Base-by-base conservation (phyloP, 2,797 vertebrate genomes). In the Lepidocolaptes lacrymiger region DNA sequence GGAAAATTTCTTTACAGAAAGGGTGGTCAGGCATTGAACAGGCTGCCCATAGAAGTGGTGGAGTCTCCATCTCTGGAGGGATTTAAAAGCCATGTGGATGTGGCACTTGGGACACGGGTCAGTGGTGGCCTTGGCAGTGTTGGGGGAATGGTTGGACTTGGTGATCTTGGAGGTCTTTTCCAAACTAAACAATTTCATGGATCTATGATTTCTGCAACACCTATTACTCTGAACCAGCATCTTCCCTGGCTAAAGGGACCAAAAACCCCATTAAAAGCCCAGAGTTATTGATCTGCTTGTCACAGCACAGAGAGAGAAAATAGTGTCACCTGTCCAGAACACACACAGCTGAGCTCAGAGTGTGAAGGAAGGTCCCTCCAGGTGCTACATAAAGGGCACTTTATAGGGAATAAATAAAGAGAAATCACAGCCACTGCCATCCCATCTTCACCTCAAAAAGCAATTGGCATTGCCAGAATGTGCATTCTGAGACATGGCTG, bases 281-380 rank as follows among this genome's bases (percentile, higher is more conserved):
- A 69, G 59, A 51, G 75, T 24, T 73, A 91, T 23, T 71, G 82
- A 93, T 88, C 82, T 89, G 61, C 68, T 85, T 19, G n/a, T 72
- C 37, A n/a, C 62, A 58, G 39, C 26, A 17, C 0, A 5, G 32
- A 36, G 67, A 84, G 39, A 44, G 21, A 27, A 54, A 28, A 46
- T 30, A 62, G 32, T 3, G 32, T 0, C 0, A 51, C 36, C 36
- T 39, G 67, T 11, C 59, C 43, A 12, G 51, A 79, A 36, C 15
- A 7, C 0, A 8, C 36, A 49, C 8, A 7, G 72, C 10, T 36
- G 56, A 93, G 59, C 1, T 8, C 34, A 46, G 63, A 66, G 81
- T 0, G 2, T 12, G 67, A 63, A 15, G 55, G 73, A 69, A 66
- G 23, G 30, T 56, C 56, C 88, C 36, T 4, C 21, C 84, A 56